A percentile compares a stretch with the other conserved stretches of the same genome.
These are phyloP conservation scores for Lasiommata megera DNA, from an alignment of 2,888 invertebrate species.

Conservation along the genomic window DNA sequence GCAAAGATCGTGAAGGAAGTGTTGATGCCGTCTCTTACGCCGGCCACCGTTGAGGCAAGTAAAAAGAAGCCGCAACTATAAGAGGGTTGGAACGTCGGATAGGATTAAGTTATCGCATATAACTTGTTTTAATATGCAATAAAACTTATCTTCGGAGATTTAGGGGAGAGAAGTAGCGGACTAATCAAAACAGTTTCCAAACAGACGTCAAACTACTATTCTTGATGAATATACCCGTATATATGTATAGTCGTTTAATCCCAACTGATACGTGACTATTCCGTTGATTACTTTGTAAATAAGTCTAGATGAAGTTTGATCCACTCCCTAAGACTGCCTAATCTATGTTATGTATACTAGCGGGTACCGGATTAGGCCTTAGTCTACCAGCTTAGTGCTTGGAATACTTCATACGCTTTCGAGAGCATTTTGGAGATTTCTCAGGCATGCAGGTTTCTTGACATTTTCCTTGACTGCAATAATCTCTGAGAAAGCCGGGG, in stretches of 20 bases:
- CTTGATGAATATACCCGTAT: neutral
- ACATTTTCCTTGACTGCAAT: no score
- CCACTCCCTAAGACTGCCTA: neutral
- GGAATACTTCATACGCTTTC: neutral
- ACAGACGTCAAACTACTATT: slow-evolving; percentile 20
- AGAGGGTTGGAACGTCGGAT: no score
- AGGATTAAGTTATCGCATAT: neutral
- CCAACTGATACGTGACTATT: slow-evolving; percentile 7
- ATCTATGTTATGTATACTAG: neutral
- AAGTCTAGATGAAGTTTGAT: slow-evolving; percentile 1
- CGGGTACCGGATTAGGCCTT: neutral
- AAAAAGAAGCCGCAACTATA: no score
- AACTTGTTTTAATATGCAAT: slow-evolving; percentile 7
- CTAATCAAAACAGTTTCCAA: slow-evolving; percentile 23
- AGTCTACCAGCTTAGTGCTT: neutral
- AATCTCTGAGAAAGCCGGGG: no score
- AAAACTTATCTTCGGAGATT: slow-evolving; percentile 19
- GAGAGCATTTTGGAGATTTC: no score
- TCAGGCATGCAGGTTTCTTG: no score
- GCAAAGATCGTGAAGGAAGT: no score
- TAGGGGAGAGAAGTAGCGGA: neutral
- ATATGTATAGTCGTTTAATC: neutral
- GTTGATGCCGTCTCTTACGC: no score
- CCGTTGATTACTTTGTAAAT: slow-evolving; percentile 7
- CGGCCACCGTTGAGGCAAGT: no score